These are phyloP conservation scores for Brachionus calyciflorus DNA, from an alignment of 1,140 invertebrate species.

Conservation along the genomic window DNA sequence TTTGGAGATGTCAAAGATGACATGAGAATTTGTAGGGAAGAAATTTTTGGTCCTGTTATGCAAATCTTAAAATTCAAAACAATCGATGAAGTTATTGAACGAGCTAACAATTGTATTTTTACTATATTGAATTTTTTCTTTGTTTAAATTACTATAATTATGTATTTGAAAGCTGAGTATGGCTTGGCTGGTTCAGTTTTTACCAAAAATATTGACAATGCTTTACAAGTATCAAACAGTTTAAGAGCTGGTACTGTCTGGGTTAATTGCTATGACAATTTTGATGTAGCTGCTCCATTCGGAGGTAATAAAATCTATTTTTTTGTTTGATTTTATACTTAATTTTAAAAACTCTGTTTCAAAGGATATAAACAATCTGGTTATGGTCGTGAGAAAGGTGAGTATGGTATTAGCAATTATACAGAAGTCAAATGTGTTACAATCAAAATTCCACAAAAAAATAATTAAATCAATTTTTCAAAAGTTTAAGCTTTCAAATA, in stretches of 20 bases:
- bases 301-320: slow-evolving; percentile 63
- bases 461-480: slow-evolving; percentile 41
- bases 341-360: too few relatives aligned
- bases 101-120: slow-evolving; percentile 70
- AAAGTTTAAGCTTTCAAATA: slow-evolving; percentile 10
- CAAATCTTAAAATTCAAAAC: slow-evolving; percentile 82
- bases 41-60: slow-evolving; percentile 95
- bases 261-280: slow-evolving; percentile 77
- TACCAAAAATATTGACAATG: slow-evolving; percentile 80
- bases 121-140: neutral
- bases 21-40: slow-evolving; percentile 86
- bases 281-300: slow-evolving; percentile 74
- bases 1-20: slow-evolving; percentile 84
- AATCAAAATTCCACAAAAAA: slow-evolving; percentile 43
- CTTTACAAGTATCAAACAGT: slow-evolving; percentile 8
- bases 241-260: slow-evolving; percentile 60
- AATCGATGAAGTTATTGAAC: slow-evolving; percentile 75
- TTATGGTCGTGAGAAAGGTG: slow-evolving; percentile 72
- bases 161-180: slow-evolving; percentile 59
- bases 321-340: neutral
- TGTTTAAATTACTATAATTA: neutral
- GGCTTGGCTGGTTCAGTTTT: slow-evolving; percentile 89
- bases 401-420: slow-evolving; percentile 40
- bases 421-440: slow-evolving; percentile 44
- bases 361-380: slow-evolving; percentile 76